Evolutionary conservation across 2,113 vertebrate genomes (phyloP).

Genomic region (Xyrauchen texanus): DNA sequence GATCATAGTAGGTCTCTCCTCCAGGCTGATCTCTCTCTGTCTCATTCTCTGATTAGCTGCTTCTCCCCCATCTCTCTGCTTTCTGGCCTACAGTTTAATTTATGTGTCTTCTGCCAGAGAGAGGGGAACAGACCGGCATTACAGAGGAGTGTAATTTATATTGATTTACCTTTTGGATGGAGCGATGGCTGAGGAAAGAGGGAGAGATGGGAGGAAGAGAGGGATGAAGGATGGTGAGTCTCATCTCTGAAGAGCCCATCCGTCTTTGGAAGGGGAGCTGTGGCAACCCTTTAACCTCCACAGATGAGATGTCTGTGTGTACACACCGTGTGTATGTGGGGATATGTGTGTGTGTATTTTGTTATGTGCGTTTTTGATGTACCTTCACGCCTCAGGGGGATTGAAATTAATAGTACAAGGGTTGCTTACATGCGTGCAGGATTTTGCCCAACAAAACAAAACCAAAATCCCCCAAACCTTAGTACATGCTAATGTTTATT

Average conservation of each 20-base stretch:
- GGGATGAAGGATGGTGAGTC: constrained; percentile 52
- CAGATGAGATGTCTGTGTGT: constrained; percentile 41
- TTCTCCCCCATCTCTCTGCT: constrained; percentile 41
- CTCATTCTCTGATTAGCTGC: constrained; percentile 57
- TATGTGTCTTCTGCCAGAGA: constrained; percentile 43
- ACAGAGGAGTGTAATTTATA: constrained; percentile 57
- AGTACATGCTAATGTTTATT: no score
- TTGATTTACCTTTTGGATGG: constrained; percentile 58
- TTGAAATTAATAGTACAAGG: constrained; percentile 48
- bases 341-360: constrained; percentile 27
- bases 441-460: constrained; percentile 28
- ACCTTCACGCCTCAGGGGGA: constrained; percentile 31
- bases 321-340: constrained; percentile 8
- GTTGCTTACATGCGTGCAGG: not conserved
- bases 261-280: constrained; percentile 53
- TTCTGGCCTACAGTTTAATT: constrained; percentile 55
- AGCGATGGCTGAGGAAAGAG: constrained; percentile 44
- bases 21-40: constrained; percentile 35
- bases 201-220: constrained; percentile 49
- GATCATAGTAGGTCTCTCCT: constrained; percentile 24
- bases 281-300: constrained; percentile 50
- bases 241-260: constrained; percentile 55
- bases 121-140: constrained; percentile 36
- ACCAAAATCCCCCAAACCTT: not conserved
- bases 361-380: constrained; percentile 4